Percentiles rank a stretch among this genome's conserved stretches.
These are phyloP conservation scores for Palaemon carinicauda DNA, from an alignment of 1,140 invertebrate genomes.

Conservation along the genomic window DNA sequence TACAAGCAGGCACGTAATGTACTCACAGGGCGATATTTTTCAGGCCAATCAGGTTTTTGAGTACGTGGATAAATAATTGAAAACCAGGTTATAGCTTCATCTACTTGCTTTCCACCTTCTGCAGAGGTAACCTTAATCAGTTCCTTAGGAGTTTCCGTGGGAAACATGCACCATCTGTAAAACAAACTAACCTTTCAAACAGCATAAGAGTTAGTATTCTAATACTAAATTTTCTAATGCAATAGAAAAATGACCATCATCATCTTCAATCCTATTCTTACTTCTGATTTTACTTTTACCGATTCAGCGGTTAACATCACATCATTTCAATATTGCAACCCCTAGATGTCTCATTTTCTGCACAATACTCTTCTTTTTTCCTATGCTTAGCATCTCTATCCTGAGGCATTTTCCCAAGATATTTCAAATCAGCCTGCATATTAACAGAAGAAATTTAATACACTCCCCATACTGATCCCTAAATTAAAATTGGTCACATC, in stretches of 20 bases:
- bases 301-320: too few species aligned
- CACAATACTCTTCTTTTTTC: too few species aligned
- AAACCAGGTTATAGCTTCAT: slow-evolving; percentile 99
- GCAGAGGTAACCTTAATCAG: slow-evolving; percentile 87
- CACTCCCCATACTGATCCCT: too few species aligned
- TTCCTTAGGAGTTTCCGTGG: slow-evolving; percentile 94
- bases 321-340: too few species aligned
- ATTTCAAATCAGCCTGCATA: too few species aligned
- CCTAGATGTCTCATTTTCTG: too few species aligned
- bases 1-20: not conserved
- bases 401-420: too few species aligned
- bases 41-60: slow-evolving; percentile 86
- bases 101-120: slow-evolving; percentile 94
- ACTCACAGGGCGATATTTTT: slow-evolving; percentile 85
- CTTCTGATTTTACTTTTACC: too few species aligned
- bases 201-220: not conserved
- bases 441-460: too few species aligned
- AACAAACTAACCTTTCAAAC: not conserved
- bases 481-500: too few species aligned
- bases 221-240: not conserved
- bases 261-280: too few species aligned
- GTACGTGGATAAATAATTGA: slow-evolving; percentile 95
- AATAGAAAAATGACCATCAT: not conserved
- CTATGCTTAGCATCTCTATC: too few species aligned
- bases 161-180: slow-evolving; percentile 94